These are phyloP conservation scores for Andrena fulva DNA, from an alignment of 2,888 invertebrate genomes.

Conservation along the genomic window DNA sequence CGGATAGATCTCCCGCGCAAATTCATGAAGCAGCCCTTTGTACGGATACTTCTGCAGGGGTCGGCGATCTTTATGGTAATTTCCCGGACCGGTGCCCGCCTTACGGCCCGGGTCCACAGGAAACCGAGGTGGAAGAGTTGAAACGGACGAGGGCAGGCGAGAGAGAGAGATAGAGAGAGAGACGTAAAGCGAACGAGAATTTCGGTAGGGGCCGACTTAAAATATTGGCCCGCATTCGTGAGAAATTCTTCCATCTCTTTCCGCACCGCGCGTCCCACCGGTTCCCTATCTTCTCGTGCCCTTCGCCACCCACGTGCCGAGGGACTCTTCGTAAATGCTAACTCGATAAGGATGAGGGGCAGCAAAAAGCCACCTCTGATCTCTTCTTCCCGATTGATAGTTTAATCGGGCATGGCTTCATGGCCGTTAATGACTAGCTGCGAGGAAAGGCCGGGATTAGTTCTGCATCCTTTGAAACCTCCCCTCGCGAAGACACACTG, in stretches of 20 bases:
- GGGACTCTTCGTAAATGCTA: slow-evolving; percentile 15
- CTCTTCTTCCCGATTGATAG: slow-evolving; percentile 42
- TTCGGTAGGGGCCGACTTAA: slow-evolving; percentile 38
- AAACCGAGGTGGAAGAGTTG: slow-evolving; percentile 19
- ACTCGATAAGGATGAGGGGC: slow-evolving; percentile 32
- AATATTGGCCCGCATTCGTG: slow-evolving; percentile 37
- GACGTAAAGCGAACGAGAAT: slow-evolving; percentile 40
- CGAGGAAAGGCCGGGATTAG: slow-evolving; percentile 38
- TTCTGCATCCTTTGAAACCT: slow-evolving; percentile 40
- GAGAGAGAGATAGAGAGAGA: slow-evolving; percentile 4
- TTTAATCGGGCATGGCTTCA: slow-evolving; percentile 49
- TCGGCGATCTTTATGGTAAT: slow-evolving; percentile 82
- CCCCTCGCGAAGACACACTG: slow-evolving; percentile 21
- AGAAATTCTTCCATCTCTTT: slow-evolving; percentile 12
- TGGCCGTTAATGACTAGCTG: slow-evolving; percentile 54
- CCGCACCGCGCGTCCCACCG: not conserved
- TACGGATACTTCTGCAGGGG: slow-evolving; percentile 77
- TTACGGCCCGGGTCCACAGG: slow-evolving; percentile 67
- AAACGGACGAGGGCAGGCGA: slow-evolving; percentile 1
- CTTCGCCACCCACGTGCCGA: not conserved
- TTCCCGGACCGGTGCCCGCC: slow-evolving; percentile 76
- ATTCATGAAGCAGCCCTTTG: slow-evolving; percentile 84
- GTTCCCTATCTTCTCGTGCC: not conserved
- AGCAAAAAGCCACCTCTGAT: slow-evolving; percentile 26
- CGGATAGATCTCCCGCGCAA: slow-evolving; percentile 81